Base-by-base conservation (phyloP, 2,113 vertebrate species). In the Gambusia holbrooki region DNA sequence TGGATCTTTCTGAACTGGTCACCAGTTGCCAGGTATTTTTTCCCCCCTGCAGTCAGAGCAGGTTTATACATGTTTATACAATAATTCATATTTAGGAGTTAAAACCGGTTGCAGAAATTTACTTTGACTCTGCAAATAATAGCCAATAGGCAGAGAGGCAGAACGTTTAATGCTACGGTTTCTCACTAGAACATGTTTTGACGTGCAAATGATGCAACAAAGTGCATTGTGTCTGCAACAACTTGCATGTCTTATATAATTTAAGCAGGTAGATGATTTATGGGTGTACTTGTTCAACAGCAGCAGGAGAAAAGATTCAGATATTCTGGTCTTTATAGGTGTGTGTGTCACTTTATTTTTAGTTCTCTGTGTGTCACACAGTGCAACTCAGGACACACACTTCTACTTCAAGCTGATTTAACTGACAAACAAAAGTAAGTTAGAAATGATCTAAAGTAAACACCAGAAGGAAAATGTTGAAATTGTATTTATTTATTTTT, bases 191-290 rank as follows among this genome's bases (percentile, higher is more conserved):
- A 54, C 76, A 32, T 73, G 81, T 83, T 73, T 30, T 7, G 64
- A 84, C 87, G 88, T 42, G 2, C 54, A 40, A 42, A 15, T 77
- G n/a, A 22, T 3, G 3, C 42, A 42, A 71, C 71, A 13, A 65
- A 67, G 25, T 15, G 28, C 45, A 48, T 19, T 48, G 14, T 19
- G 45, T 48, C 17, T 19, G 45, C 17, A 15, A 48, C 15, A 1
- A 48, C 5, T 19, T 48, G 45, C 17, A 48, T 17, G 17, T 15
- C 45, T 48, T 19, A 37, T 48, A 1, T 28, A 30, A 40, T 81
- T 42, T 78, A 62, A 64, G 54, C 8, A 27, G 33, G 33, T 25
- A 68, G 63, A n/a, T 28, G 71, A 82, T 63, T 80, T 40, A 28
- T 33, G 30, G 63, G 45, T 19, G 17, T 48, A 5, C 5, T 19